Percentiles rank a stretch among this genome's conserved stretches.
phyloP scores from a whole-genome alignment of 1,140 invertebrate genomes.

The Anastrepha ludens region DNA sequence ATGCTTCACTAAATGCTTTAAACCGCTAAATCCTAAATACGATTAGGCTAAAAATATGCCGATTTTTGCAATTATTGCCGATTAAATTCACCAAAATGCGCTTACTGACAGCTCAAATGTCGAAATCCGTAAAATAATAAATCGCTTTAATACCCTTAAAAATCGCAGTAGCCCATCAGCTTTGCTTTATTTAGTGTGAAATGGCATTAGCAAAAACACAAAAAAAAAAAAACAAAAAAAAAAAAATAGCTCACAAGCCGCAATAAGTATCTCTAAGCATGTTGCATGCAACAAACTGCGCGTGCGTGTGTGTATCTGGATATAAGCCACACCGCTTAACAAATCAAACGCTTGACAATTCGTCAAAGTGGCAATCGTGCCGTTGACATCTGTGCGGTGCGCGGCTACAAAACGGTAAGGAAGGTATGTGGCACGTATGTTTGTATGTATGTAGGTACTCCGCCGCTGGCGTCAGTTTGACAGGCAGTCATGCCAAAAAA shows the following conservation, averaged over 20 bases:
- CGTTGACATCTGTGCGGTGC: conserved; percentile 30
- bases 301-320: neutral
- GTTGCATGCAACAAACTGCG: neutral
- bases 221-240: too few species aligned
- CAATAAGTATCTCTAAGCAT: neutral
- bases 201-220: neutral
- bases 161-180: neutral
- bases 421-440: neutral
- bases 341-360: conserved; percentile 20
- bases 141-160: conserved; percentile 8
- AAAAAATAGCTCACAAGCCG: neutral
- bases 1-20: too few species aligned
- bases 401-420: neutral
- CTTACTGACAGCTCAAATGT: neutral
- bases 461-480: neutral
- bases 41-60: neutral
- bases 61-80: neutral
- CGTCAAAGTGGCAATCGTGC: conserved; percentile 15
- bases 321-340: conserved; percentile 22
- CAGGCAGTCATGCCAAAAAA: neutral
- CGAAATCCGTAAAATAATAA: neutral
- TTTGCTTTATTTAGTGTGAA: conserved; percentile 45
- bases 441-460: neutral
- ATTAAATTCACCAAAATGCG: neutral
- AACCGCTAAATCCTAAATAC: neutral